phyloP scores from a whole-genome alignment of 1,140 invertebrate species.

The Hylaeus volcanicus region DNA sequence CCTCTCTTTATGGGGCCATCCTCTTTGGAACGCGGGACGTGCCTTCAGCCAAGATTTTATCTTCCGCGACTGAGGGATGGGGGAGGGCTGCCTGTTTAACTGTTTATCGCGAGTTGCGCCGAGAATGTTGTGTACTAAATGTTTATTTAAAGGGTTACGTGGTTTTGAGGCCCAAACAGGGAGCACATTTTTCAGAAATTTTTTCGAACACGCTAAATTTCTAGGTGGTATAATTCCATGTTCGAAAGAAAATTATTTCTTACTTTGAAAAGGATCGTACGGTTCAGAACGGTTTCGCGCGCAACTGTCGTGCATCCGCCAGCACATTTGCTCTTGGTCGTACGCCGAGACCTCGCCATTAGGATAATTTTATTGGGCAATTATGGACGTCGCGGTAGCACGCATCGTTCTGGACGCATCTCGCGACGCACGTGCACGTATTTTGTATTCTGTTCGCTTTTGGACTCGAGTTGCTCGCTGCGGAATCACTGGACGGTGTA shows the following conservation, averaged over 20 bases:
- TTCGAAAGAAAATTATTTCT: too few species aligned
- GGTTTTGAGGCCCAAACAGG: too few species aligned
- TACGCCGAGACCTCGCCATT: not conserved
- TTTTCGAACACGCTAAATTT: too few species aligned
- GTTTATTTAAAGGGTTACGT: too few species aligned
- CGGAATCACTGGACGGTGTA: not conserved
- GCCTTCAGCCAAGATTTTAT: constrained; percentile 5
- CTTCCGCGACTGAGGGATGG: not conserved
- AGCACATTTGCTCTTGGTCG: not conserved
- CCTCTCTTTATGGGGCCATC: constrained; percentile 18
- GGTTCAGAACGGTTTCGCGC: too few species aligned
- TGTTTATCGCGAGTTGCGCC: too few species aligned
- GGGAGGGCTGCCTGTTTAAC: too few species aligned
- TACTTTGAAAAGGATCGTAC: too few species aligned
- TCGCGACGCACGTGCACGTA: not conserved
- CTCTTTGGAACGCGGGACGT: not conserved
- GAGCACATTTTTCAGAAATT: too few species aligned
- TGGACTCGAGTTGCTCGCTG: not conserved
- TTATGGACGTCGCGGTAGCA: constrained; percentile 3
- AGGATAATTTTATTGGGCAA: constrained; percentile 27
- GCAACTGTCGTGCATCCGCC: too few species aligned
- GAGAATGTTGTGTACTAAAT: too few species aligned
- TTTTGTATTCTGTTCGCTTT: not conserved
- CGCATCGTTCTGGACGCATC: not conserved
- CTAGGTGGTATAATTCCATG: too few species aligned